Conservation (phyloP, 2,888 invertebrate species). For the Autographa gamma region DNA sequence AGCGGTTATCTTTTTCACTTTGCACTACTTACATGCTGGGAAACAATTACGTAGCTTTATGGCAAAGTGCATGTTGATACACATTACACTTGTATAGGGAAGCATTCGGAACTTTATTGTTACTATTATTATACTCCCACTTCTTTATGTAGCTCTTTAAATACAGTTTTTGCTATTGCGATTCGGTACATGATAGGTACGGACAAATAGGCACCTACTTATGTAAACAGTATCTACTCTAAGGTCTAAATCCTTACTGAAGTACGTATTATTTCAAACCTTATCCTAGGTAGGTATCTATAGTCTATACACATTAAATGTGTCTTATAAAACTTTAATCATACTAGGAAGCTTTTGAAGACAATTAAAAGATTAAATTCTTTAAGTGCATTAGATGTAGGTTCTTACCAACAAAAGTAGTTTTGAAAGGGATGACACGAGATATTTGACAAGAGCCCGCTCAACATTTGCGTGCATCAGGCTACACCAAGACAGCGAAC, state of each 20-base stretch:
- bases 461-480: slow-evolving; percentile 33
- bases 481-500: slow-evolving; percentile 18
- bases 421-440: neutral
- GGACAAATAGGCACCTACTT: too few relatives aligned
- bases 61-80: slow-evolving; percentile 39
- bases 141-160: slow-evolving; percentile 5
- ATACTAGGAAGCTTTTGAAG: neutral
- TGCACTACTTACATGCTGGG: slow-evolving; percentile 49
- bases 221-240: too few relatives aligned
- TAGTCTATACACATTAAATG: too few relatives aligned
- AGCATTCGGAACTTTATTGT: too few relatives aligned
- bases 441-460: neutral
- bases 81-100: slow-evolving; percentile 19
- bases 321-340: too few relatives aligned
- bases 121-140: slow-evolving; percentile 18
- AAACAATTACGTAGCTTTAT: slow-evolving; percentile 45
- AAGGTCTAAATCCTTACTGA: too few relatives aligned
- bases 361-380: neutral
- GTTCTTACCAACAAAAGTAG: neutral
- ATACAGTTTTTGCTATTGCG: too few relatives aligned
- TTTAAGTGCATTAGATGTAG: neutral
- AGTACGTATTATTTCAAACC: too few relatives aligned
- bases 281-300: too few relatives aligned
- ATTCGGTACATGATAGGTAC: too few relatives aligned
- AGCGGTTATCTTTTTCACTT: slow-evolving; percentile 55